A percentile compares a stretch with the other conserved stretches of the same genome.
Conservation (phyloP, 2,797 vertebrate genomes). For the Leucoraja ocellata region DNA sequence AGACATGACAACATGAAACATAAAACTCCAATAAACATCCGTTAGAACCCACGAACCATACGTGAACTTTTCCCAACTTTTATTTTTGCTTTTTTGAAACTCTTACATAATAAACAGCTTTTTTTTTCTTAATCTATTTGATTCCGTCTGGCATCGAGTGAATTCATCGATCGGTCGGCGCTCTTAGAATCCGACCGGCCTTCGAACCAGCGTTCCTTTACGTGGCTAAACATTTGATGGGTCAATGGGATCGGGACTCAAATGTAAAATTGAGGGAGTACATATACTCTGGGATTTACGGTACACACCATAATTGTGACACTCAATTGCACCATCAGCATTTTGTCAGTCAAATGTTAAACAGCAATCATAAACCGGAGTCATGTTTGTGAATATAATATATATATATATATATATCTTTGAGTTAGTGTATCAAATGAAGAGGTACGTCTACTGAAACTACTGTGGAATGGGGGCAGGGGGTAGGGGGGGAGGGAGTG, state of each 20-base stretch:
- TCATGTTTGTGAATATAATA: slow-evolving; percentile 5
- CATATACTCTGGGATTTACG: background rate
- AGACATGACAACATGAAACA: background rate
- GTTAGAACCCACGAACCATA: background rate
- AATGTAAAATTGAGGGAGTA: background rate
- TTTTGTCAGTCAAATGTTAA: background rate
- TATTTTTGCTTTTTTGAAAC: background rate
- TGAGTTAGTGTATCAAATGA: slow-evolving; percentile 20
- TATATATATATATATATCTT: background rate
- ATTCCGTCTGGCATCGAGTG: background rate
- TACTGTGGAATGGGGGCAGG: background rate
- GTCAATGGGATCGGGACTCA: background rate
- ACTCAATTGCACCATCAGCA: background rate
- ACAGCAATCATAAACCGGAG: slow-evolving; percentile 2
- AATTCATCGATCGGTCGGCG: background rate
- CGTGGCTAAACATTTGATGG: background rate
- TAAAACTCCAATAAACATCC: background rate
- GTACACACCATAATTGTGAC: background rate
- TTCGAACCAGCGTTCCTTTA: background rate
- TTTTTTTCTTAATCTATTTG: background rate
- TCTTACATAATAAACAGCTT: background rate
- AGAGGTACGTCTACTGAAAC: background rate
- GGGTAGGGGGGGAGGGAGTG: too few species aligned
- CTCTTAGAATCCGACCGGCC: background rate
- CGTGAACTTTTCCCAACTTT: background rate